Conservation (phyloP, 2,888 invertebrate species). For the Plebejus anna region DNA sequence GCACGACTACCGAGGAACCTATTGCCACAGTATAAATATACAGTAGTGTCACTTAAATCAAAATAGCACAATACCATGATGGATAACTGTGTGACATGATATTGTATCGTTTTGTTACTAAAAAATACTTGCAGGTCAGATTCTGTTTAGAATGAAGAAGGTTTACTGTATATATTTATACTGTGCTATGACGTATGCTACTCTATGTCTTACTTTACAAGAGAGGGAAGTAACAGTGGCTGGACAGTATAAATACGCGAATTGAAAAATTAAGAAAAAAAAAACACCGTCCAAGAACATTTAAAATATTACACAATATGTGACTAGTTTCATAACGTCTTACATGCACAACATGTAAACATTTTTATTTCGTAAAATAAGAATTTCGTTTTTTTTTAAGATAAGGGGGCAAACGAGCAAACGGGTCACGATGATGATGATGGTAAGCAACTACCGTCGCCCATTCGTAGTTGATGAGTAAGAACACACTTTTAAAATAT, state of each 20-base stretch:
- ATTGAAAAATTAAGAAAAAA: neutral
- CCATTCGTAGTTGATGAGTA: too few relatives aligned
- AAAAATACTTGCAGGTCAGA: too few relatives aligned
- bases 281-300: too few relatives aligned
- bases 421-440: too few relatives aligned
- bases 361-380: neutral
- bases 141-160: neutral
- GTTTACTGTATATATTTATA: neutral
- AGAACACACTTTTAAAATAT: neutral
- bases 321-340: too few relatives aligned
- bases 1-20: conserved; percentile 63
- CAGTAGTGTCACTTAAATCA: neutral
- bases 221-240: conserved; percentile 59
- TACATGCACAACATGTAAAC: too few relatives aligned
- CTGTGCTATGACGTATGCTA: conserved; percentile 13
- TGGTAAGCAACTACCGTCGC: too few relatives aligned
- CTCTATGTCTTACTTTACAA: conserved; percentile 59
- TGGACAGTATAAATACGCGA: neutral
- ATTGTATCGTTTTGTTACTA: neutral
- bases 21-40: conserved; percentile 30
- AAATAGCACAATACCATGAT: too few relatives aligned
- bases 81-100: neutral
- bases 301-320: neutral
- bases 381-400: neutral
- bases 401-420: too few relatives aligned